phyloP scores from a whole-genome alignment of 2,888 invertebrate genomes.

The Ernsta delagoae region DNA sequence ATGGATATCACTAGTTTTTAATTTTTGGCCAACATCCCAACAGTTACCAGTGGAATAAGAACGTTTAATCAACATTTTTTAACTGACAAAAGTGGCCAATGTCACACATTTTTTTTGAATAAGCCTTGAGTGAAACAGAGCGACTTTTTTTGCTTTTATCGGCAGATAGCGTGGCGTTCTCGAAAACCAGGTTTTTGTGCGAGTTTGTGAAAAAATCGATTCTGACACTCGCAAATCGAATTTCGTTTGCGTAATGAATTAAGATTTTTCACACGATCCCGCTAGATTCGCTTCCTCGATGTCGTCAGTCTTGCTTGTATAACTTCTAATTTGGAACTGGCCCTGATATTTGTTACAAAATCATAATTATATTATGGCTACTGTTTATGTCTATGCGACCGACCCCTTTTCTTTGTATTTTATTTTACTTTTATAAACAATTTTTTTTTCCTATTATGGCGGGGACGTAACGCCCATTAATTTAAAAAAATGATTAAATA shows the following conservation, averaged over 20 bases:
- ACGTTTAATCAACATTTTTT: constrained; percentile 6
- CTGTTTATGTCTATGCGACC: too few species aligned
- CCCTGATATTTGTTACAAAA: background rate
- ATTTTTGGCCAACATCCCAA: too few species aligned
- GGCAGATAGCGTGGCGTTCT: constrained; percentile 5
- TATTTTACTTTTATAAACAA: too few species aligned
- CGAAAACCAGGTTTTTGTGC: constrained; percentile 11
- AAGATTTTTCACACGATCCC: constrained; percentile 4
- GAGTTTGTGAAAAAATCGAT: constrained; percentile 2
- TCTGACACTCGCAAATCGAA: constrained; percentile 14
- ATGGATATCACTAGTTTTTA: too few species aligned
- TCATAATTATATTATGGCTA: background rate
- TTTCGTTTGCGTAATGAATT: constrained; percentile 6
- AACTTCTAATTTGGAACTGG: background rate
- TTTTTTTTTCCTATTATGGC: too few species aligned
- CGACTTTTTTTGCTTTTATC: background rate
- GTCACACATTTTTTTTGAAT: constrained; percentile 1
- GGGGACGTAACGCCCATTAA: too few species aligned
- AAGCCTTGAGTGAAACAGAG: constrained; percentile 4
- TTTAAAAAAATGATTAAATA: too few species aligned
- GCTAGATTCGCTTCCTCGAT: constrained; percentile 16
- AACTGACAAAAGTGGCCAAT: background rate
- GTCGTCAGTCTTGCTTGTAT: constrained; percentile 1
- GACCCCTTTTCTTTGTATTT: too few species aligned
- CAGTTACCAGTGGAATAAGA: too few species aligned